These are phyloP conservation scores for Sinelater perroti DNA, from an alignment of 2,888 invertebrate species.

Conservation along the genomic window DNA sequence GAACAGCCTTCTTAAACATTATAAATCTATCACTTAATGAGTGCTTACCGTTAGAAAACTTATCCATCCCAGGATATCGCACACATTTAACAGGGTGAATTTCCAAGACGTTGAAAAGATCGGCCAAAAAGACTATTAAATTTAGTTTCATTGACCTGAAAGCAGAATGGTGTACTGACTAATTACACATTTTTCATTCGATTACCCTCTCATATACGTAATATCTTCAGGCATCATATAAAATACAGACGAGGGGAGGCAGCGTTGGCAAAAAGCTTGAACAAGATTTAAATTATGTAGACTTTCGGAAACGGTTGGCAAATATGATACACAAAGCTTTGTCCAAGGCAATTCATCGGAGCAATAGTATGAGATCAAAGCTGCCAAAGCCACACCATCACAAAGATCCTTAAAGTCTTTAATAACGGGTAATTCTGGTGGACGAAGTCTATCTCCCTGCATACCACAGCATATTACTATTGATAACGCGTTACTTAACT, in stretches of 20 bases:
- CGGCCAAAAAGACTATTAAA: conserved; percentile 89
- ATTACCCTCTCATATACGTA: conserved; percentile 90
- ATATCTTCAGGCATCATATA: conserved; percentile 96
- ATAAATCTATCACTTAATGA: no score
- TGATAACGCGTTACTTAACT: neutral
- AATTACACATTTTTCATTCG: no score
- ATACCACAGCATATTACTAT: conserved; percentile 39
- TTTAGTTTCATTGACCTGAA: conserved; percentile 90
- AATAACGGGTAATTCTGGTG: conserved; percentile 72
- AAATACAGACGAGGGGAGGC: conserved; percentile 88
- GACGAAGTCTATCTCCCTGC: conserved; percentile 67
- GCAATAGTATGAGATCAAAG: conserved; percentile 90
- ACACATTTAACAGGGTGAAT: conserved; percentile 91
- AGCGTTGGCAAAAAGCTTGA: conserved; percentile 83
- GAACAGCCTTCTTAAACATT: no score
- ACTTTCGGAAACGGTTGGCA: conserved; percentile 86
- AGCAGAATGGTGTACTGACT: no score
- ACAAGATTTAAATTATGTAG: conserved; percentile 91
- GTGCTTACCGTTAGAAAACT: conserved; percentile 58
- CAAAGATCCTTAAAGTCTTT: conserved; percentile 87
- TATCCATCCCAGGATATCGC: conserved; percentile 79
- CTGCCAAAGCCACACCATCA: conserved; percentile 89
- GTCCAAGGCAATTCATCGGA: conserved; percentile 79
- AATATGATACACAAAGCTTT: conserved; percentile 70
- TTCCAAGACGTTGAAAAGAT: conserved; percentile 92